These are phyloP conservation scores for Ammodramus savannarum DNA, from an alignment of 2,113 vertebrate genomes.

Conservation along the genomic window DNA sequence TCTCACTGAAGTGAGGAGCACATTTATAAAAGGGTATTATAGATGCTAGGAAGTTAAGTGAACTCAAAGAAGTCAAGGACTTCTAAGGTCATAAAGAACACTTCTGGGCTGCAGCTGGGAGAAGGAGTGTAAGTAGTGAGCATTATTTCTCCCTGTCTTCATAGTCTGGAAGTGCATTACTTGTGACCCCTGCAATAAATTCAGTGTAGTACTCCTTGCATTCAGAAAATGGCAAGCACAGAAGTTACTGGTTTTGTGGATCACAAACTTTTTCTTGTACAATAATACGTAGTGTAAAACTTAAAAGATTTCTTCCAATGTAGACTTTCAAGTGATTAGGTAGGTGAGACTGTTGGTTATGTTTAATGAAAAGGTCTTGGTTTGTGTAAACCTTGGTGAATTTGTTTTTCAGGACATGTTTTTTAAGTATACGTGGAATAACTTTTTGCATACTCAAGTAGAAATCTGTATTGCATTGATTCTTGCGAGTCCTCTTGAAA, in stretches of 20 bases:
- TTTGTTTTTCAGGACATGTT: slow-evolving; percentile 89
- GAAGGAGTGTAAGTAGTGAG: neutral
- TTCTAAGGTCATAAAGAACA: neutral
- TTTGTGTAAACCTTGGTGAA: neutral
- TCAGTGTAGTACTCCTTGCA: neutral
- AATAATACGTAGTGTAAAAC: neutral
- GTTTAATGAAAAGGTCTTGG: neutral
- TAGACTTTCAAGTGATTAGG: neutral
- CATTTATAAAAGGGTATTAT: accelerated
- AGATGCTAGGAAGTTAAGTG: neutral
- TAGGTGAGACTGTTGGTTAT: neutral
- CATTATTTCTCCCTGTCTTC: neutral
- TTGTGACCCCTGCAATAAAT: neutral
- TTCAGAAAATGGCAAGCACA: neutral
- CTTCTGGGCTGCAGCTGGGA: neutral
- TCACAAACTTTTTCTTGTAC: neutral
- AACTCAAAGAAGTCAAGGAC: neutral
- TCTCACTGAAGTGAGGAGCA: neutral
- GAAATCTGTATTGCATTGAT: slow-evolving; percentile 97
- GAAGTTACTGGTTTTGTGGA: neutral
- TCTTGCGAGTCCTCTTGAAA: slow-evolving; percentile 90
- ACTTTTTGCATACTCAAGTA: slow-evolving; percentile 97
- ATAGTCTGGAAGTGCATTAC: neutral
- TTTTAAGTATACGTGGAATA: slow-evolving; percentile 99
- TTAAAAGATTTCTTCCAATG: neutral